phyloP scores from a whole-genome alignment of 2,888 invertebrate species.

The Mayetiola destructor region DNA sequence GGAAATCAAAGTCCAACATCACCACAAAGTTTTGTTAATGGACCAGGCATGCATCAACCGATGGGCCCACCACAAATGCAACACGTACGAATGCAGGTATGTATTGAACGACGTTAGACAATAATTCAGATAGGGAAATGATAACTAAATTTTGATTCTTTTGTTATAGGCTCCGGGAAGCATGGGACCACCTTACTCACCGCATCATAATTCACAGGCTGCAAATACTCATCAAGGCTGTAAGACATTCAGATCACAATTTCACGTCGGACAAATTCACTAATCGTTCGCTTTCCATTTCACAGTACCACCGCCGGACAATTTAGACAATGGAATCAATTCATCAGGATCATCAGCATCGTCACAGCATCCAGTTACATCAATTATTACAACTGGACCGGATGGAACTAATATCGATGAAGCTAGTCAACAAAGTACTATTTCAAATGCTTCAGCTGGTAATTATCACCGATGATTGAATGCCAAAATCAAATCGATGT shows the following conservation, averaged over 20 bases:
- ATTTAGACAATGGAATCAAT: conserved; percentile 46
- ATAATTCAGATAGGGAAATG: neutral
- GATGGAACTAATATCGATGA: conserved; percentile 81
- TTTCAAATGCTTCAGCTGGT: conserved; percentile 88
- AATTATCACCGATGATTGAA: conserved; percentile 18
- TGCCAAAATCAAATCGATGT: neutral
- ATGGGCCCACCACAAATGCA: conserved; percentile 46
- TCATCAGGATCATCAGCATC: conserved; percentile 32
- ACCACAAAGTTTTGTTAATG: conserved; percentile 40
- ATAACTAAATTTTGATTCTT: neutral
- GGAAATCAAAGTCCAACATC: conserved; percentile 42
- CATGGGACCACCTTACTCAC: conserved; percentile 46
- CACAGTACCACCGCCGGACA: conserved; percentile 30
- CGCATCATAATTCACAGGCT: conserved; percentile 34
- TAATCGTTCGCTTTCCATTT: too few species aligned
- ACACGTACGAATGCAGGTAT: conserved; percentile 7
- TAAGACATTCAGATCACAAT: conserved; percentile 23
- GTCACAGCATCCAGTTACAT: conserved; percentile 55
- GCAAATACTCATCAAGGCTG: conserved; percentile 32
- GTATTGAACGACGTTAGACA: neutral
- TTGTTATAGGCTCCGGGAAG: conserved; percentile 47
- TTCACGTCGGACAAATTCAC: neutral
- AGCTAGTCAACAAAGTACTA: conserved; percentile 82
- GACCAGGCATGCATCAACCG: conserved; percentile 38
- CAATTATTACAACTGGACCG: conserved; percentile 79